A percentile compares a stretch with the other conserved stretches of the same genome.
These are phyloP conservation scores for Aphis craccivora DNA, from an alignment of 1,140 invertebrate species.

Conservation along the genomic window DNA sequence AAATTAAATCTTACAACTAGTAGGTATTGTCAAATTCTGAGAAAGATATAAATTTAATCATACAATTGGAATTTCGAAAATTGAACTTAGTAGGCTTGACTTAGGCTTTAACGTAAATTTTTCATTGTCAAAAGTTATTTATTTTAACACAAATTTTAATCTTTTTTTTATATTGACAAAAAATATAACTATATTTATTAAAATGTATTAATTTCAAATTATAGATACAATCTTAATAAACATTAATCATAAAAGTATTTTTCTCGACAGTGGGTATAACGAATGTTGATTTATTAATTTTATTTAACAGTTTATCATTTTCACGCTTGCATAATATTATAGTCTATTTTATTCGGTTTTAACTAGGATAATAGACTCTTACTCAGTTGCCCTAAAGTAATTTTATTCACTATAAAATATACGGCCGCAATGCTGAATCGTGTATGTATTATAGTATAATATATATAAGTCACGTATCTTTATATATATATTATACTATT, in stretches of 20 bases:
- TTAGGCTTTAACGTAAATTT: too few species aligned
- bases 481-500: not conserved
- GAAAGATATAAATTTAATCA: too few species aligned
- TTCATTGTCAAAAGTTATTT: not conserved
- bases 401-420: not conserved
- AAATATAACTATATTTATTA: not conserved
- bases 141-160: not conserved
- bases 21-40: too few species aligned
- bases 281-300: not conserved
- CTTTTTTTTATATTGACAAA: not conserved
- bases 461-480: not conserved
- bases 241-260: not conserved
- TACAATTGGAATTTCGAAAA: too few species aligned
- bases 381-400: not conserved
- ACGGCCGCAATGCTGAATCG: not conserved
- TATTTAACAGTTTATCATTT: not conserved
- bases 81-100: too few species aligned
- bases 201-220: not conserved
- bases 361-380: not conserved
- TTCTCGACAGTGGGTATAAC: not conserved
- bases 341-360: constrained; percentile 9
- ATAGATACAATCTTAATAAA: not conserved
- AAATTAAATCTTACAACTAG: too few species aligned
- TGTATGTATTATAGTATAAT: not conserved
- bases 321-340: not conserved